These are phyloP conservation scores for Drosophila mettleri DNA, from an alignment of 2,888 invertebrate genomes.

Conservation along the genomic window DNA sequence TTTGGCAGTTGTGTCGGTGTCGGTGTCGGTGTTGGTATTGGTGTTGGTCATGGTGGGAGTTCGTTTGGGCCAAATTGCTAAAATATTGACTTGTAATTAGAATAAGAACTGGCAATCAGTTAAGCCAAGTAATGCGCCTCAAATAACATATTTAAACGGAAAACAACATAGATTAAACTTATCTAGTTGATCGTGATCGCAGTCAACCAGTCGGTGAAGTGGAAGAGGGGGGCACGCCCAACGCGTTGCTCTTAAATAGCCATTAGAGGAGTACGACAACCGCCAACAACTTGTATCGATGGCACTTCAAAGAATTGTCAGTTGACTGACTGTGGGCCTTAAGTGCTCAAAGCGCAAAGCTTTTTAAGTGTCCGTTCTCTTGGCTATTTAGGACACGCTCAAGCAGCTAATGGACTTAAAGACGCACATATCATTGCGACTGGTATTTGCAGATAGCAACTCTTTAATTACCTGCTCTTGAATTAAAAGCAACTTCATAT, in stretches of 20 bases:
- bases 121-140: neutral
- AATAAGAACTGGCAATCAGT: constrained; percentile 15
- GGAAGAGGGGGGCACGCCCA: constrained; percentile 1
- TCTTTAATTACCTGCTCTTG: neutral
- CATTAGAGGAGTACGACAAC: constrained; percentile 8
- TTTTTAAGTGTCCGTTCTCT: constrained; percentile 3
- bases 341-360: constrained; percentile 18
- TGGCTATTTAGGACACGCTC: constrained; percentile 2
- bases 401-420: constrained; percentile 19
- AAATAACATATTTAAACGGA: no score
- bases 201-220: no score
- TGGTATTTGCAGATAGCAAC: neutral
- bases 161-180: neutral
- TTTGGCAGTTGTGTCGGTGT: constrained; percentile 47
- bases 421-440: constrained; percentile 1
- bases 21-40: neutral
- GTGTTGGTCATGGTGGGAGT: constrained; percentile 31
- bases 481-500: neutral
- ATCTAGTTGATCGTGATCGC: constrained; percentile 1
- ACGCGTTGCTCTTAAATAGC: constrained; percentile 14
- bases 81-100: constrained; percentile 58
- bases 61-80: constrained; percentile 48
- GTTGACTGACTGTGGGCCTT: constrained; percentile 12
- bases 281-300: neutral
- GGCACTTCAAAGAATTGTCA: constrained; percentile 21